A percentile compares a stretch with the other conserved stretches of the same genome.
These are phyloP conservation scores for Scaptodrosophila lebanonensis DNA, from an alignment of 1,140 invertebrate species.

Conservation along the genomic window DNA sequence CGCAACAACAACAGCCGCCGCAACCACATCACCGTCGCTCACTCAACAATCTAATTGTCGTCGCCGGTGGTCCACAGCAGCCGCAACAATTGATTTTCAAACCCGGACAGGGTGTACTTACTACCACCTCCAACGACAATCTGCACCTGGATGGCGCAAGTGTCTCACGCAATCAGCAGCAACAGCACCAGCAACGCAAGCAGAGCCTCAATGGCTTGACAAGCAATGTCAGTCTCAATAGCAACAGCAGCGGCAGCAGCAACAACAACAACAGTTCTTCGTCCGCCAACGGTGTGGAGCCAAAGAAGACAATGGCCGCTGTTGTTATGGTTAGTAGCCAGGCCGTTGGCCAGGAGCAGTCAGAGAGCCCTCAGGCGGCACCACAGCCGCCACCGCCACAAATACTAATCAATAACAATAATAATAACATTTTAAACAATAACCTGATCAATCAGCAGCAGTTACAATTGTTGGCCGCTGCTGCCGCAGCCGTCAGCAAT, in stretches of 20 bases:
- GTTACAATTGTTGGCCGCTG: conserved; percentile 63
- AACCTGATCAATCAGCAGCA: conserved; percentile 68
- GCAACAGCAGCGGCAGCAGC: conserved; percentile 24
- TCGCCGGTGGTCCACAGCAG: conserved; percentile 67
- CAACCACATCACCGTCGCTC: conserved; percentile 71
- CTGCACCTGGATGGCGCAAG: conserved; percentile 32
- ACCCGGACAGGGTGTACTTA: conserved; percentile 61
- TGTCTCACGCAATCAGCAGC: too few species aligned
- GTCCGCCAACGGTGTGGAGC: too few species aligned
- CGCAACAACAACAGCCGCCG: conserved; percentile 41
- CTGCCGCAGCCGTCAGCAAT: conserved; percentile 55
- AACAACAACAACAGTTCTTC: too few species aligned
- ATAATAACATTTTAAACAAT: conserved; percentile 64
- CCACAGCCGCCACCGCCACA: conserved; percentile 28
- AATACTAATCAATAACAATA: conserved; percentile 64
- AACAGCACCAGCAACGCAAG: conserved; percentile 55
- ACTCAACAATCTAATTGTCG: conserved; percentile 72
- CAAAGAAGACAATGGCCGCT: conserved; percentile 73
- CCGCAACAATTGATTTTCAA: conserved; percentile 67
- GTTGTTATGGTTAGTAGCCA: conserved; percentile 76
- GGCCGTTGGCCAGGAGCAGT: conserved; percentile 35
- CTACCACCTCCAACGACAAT: conserved; percentile 47
- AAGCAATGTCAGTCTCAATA: conserved; percentile 18
- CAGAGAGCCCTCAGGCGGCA: conserved; percentile 23
- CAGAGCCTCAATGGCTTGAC: conserved; percentile 51